A percentile compares a stretch with the other conserved stretches of the same genome.
phyloP scores from a whole-genome alignment of 2,888 invertebrate genomes.

The Allygus modestus region DNA sequence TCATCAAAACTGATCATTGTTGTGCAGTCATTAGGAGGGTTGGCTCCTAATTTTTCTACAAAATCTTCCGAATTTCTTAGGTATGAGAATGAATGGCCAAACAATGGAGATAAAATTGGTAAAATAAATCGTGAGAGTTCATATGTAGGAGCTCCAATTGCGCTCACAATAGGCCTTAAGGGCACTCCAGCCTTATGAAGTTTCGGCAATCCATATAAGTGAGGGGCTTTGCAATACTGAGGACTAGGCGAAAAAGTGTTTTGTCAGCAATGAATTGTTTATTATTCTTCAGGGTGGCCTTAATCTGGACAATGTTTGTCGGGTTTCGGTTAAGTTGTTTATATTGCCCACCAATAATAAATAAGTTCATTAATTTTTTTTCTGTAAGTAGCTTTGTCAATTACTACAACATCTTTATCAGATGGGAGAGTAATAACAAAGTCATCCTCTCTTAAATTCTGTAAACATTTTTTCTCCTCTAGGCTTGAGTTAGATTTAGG shows the following conservation, averaged over 20 bases:
- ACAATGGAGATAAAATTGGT: not conserved
- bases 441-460: too few relatives aligned
- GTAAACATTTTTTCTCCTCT: too few relatives aligned
- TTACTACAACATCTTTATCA: too few relatives aligned
- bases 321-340: not conserved
- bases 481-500: too few relatives aligned
- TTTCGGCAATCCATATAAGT: not conserved
- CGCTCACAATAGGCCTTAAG: not conserved
- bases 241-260: not conserved
- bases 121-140: not conserved
- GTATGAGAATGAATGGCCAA: not conserved
- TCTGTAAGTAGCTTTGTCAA: too few relatives aligned
- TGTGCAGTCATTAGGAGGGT: not conserved
- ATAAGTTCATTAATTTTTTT: too few relatives aligned
- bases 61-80: not conserved
- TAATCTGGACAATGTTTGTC: not conserved
- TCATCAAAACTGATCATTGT: not conserved
- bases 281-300: not conserved
- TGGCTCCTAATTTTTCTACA: not conserved
- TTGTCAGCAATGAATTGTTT: not conserved
- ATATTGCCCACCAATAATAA: too few relatives aligned
- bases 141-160: not conserved
- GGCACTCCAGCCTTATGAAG: not conserved
- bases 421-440: too few relatives aligned
- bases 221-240: not conserved